Evolutionary conservation across 2,888 invertebrate species (phyloP).

Genomic region (Graphium colonna): DNA sequence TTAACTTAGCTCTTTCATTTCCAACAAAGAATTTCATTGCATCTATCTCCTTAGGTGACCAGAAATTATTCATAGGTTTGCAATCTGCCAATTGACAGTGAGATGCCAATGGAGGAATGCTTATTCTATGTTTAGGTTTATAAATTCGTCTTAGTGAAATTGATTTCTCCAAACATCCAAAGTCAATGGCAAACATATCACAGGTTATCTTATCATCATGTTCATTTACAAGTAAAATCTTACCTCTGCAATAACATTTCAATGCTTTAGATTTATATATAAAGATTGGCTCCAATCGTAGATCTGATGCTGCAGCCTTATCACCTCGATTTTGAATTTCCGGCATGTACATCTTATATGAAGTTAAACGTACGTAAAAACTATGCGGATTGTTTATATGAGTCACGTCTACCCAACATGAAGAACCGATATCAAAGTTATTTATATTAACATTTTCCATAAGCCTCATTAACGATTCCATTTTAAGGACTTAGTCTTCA

Average conservation of each 20-base stretch:
- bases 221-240: constrained; percentile 25
- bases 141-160: constrained; percentile 29
- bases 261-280: constrained; percentile 15
- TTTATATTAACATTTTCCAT: constrained; percentile 7
- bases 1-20: constrained; percentile 32
- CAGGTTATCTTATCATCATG: constrained; percentile 19
- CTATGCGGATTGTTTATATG: constrained; percentile 28
- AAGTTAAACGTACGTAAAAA: constrained; percentile 29
- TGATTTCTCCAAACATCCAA: constrained; percentile 34
- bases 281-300: constrained; percentile 3
- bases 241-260: constrained; percentile 21
- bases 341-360: constrained; percentile 23
- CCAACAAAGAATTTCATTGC: constrained; percentile 36
- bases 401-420: constrained; percentile 28
- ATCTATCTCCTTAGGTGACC: constrained; percentile 27
- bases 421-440: constrained; percentile 15
- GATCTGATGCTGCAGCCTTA: background rate
- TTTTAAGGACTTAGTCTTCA: background rate
- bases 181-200: constrained; percentile 38
- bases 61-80: constrained; percentile 28
- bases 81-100: constrained; percentile 39
- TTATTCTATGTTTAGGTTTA: constrained; percentile 12
- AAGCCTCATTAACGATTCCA: constrained; percentile 9
- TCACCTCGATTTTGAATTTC: constrained; percentile 5
- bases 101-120: constrained; percentile 30